Percentiles rank a stretch among this genome's conserved stretches.
phyloP scores from a whole-genome alignment of 2,888 invertebrate species.

The Sceliomorpha sp. region DNA sequence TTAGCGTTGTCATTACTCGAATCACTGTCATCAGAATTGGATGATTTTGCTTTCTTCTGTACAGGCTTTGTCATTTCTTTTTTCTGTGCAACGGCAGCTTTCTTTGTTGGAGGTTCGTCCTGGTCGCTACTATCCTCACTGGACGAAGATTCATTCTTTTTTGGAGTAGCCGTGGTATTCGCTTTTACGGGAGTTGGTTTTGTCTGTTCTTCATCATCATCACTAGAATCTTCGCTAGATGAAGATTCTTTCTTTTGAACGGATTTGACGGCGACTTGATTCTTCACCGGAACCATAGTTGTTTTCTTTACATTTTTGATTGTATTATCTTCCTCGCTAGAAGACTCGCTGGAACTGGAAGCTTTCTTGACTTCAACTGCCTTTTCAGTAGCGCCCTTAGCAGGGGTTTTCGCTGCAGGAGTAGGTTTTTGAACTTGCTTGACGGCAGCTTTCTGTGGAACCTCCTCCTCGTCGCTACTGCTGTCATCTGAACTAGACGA shows the following conservation, averaged over 20 bases:
- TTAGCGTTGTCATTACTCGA: slow-evolving; percentile 65
- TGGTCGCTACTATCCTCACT: slow-evolving; percentile 77
- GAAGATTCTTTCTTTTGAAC: slow-evolving; percentile 74
- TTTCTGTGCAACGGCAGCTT: slow-evolving; percentile 16
- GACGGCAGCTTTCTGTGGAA: slow-evolving; percentile 32
- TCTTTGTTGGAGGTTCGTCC: slow-evolving; percentile 62
- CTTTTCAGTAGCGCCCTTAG: too few relatives aligned
- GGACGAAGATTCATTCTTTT: slow-evolving; percentile 72
- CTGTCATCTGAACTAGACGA: slow-evolving; percentile 69
- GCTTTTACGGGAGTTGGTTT: slow-evolving; percentile 28
- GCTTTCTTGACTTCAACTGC: too few relatives aligned
- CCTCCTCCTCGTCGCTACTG: slow-evolving; percentile 68
- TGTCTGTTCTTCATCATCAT: slow-evolving; percentile 69
- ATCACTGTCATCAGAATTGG: slow-evolving; percentile 62
- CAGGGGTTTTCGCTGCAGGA: too few relatives aligned
- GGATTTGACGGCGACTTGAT: slow-evolving; percentile 2
- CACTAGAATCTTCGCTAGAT: slow-evolving; percentile 77
- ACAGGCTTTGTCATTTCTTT: slow-evolving; percentile 57
- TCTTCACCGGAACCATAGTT: slow-evolving; percentile 20
- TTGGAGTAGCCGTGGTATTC: slow-evolving; percentile 42
- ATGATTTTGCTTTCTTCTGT: slow-evolving; percentile 56
- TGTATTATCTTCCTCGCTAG: too few relatives aligned
- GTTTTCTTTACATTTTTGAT: too few relatives aligned
- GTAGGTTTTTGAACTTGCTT: too few relatives aligned
- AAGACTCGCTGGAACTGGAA: slow-evolving; percentile 58